Base-by-base conservation (phyloP, 2,797 vertebrate species). In the Cephalopachus bancanus region DNA sequence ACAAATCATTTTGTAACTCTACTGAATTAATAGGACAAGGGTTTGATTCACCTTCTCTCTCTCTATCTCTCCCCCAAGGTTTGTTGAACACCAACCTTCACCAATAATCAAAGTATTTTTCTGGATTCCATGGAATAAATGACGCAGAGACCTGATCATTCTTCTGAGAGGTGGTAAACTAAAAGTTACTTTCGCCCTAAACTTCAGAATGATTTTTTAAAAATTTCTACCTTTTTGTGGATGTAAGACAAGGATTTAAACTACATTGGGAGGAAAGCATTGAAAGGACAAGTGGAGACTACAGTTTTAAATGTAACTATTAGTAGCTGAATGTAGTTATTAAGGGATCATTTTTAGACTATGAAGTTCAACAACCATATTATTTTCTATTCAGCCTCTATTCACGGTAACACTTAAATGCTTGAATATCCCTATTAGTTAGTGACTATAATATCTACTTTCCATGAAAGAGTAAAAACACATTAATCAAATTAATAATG, bases 381-480 rank as follows among this genome's bases (percentile, higher is more conserved):
- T 80, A 93, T 96, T 97, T 96, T 97, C 75, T 97, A 51, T 79
- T 96, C 64, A 93, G 65, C 12, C 51, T 97, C 24, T 92, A 72
- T 78, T 94, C 62, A 92, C 71, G 60, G 75, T 87, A 96, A 92
- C 16, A 91, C 88, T 89, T 80, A 97, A 74, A 89, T 83, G 37
- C 96, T 80, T 91, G 37, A 94, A 95, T 80, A 15, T 92, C 67
- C 64, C 26, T 37, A 33, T 95, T 97, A 96, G 81, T 71, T 79
- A 91, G 91, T 94, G 64, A 93, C 78, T 97, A 10, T 95, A 96
- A 96, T 89, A 85, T 80, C 26, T 94, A 86, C 44, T 33, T 65
- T 93, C 67, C 30, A 51, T 67, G 72, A 83, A 96, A 90, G 5
- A 96, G n/a, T 81, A 78, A 96, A 95, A 95, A 85, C 26, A 93